phyloP scores from a whole-genome alignment of 30 jellyfish, hydroid and myxozoan genomes.

The Pelagia noctiluca region DNA sequence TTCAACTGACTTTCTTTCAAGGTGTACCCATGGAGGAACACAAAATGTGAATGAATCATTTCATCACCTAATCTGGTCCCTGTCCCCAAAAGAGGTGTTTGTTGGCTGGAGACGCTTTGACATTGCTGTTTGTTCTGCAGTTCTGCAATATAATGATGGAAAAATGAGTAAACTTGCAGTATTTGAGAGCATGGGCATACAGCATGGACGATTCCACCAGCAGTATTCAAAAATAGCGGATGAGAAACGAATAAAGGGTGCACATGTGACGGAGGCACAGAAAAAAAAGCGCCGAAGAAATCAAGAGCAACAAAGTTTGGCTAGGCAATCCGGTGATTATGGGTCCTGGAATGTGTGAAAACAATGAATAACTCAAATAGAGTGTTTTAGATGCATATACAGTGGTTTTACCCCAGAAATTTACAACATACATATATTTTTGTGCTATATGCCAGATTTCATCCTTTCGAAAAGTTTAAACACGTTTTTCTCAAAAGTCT shows the following conservation, averaged over 20 bases:
- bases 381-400: not conserved
- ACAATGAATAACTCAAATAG: not conserved
- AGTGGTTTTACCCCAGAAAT: not conserved
- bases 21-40: constrained; percentile 8
- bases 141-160: constrained; percentile 6
- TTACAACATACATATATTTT: not conserved
- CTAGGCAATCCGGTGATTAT: not conserved
- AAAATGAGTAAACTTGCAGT: not conserved
- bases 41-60: constrained; percentile 16
- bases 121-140: not conserved
- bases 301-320: not conserved
- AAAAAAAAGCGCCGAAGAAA: not conserved
- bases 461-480: not conserved
- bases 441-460: not conserved
- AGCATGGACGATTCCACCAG: too few relatives aligned
- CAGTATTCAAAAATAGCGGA: not conserved
- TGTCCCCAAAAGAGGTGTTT: constrained; percentile 1
- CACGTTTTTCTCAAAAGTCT: not conserved
- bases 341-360: constrained; percentile 11
- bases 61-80: constrained; percentile 4
- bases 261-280: not conserved
- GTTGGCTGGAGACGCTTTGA: not conserved
- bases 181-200: too few relatives aligned
- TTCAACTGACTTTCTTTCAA: not conserved
- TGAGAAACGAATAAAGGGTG: not conserved